Conservation (phyloP, 2,113 vertebrate genomes). For the Hucho hucho region DNA sequence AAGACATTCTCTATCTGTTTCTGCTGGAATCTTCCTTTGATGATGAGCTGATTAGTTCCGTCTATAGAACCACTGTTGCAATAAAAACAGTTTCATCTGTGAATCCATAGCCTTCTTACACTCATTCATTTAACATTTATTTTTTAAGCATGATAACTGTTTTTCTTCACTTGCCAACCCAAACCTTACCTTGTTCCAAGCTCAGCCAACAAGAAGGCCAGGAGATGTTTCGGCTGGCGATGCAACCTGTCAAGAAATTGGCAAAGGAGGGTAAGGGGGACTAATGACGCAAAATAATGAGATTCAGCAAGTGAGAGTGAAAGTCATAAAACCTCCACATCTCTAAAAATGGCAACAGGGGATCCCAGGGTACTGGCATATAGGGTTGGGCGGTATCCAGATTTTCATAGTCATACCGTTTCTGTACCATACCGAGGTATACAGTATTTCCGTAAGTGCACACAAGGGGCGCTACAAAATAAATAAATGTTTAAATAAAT, state of each 20-base stretch:
- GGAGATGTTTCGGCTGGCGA: conserved; percentile 99
- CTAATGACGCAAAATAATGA: neutral
- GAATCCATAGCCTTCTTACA: neutral
- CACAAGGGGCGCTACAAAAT: too few relatives aligned
- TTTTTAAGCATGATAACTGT: neutral
- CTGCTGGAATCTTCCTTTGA: conserved; percentile 99
- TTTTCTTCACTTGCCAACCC: neutral
- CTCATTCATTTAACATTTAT: neutral
- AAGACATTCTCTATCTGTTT: conserved; percentile 99
- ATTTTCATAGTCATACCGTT: too few relatives aligned
- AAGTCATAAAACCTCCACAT: neutral
- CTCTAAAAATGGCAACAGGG: too few relatives aligned
- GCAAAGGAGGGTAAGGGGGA: neutral
- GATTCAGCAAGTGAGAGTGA: too few relatives aligned
- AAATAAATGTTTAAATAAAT: too few relatives aligned
- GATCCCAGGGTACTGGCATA: neutral
- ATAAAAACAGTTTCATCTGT: neutral
- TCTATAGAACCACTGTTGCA: conserved; percentile 94
- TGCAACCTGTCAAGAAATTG: conserved; percentile 80
- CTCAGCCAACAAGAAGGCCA: conserved; percentile 97
- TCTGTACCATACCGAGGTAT: too few relatives aligned
- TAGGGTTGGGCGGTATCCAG: too few relatives aligned
- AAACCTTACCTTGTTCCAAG: conserved; percentile 90
- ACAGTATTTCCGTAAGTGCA: too few relatives aligned
- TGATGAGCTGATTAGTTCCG: conserved; percentile 98